Evolutionary conservation across 2,888 invertebrate genomes (phyloP).

Genomic region (Acanthacorydalis orientalis): DNA sequence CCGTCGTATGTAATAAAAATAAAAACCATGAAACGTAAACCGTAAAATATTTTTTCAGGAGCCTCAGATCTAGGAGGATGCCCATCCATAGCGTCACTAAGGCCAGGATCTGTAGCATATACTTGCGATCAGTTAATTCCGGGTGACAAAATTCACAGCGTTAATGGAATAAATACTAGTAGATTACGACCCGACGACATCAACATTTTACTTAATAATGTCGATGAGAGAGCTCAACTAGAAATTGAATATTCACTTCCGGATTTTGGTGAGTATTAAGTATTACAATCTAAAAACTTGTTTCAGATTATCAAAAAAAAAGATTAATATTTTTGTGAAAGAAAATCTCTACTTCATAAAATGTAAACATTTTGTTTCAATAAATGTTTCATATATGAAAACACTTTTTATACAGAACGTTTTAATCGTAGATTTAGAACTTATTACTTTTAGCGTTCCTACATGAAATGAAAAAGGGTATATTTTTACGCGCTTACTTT

Average conservation of each 20-base stretch:
- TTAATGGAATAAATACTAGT: constrained; percentile 65
- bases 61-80: constrained; percentile 49
- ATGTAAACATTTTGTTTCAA: too few relatives aligned
- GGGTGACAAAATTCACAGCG: constrained; percentile 63
- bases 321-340: too few relatives aligned
- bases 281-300: background rate
- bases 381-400: too few relatives aligned
- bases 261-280: constrained; percentile 46
- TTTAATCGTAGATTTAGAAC: too few relatives aligned
- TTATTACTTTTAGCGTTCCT: too few relatives aligned
- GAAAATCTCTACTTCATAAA: too few relatives aligned
- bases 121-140: constrained; percentile 63
- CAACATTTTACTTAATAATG: constrained; percentile 53
- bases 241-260: constrained; percentile 75
- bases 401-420: too few relatives aligned
- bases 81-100: constrained; percentile 48
- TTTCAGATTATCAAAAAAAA: too few relatives aligned
- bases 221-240: constrained; percentile 55
- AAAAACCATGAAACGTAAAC: background rate
- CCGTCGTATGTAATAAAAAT: too few relatives aligned
- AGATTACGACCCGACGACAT: constrained; percentile 65
- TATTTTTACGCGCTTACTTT: too few relatives aligned
- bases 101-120: constrained; percentile 52
- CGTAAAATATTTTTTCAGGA: constrained; percentile 27
- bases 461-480: too few relatives aligned